Conservation (phyloP, 1,140 invertebrate species). For the Formica selysi region DNA sequence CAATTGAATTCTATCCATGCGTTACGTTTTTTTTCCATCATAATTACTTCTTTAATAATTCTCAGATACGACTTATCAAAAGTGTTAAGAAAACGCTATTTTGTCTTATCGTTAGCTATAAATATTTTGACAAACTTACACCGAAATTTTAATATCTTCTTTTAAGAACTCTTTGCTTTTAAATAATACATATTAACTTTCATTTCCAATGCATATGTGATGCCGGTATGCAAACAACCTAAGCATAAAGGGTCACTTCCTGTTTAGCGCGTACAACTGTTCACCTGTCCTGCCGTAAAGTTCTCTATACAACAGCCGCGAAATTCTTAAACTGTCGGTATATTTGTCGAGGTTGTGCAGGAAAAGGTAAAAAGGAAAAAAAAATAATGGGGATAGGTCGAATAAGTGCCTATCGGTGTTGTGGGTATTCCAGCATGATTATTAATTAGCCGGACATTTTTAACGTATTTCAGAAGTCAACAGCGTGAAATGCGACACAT, state of each 20-base stretch:
- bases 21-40: background rate
- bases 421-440: constrained; percentile 69
- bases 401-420: constrained; percentile 71
- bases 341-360: constrained; percentile 28
- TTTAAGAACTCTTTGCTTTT: background rate
- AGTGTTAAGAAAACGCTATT: background rate
- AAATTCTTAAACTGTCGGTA: constrained; percentile 47
- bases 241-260: constrained; percentile 59
- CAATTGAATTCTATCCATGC: background rate
- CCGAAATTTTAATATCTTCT: background rate
- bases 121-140: background rate
- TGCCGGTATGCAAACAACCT: constrained; percentile 31
- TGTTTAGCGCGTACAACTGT: constrained; percentile 55
- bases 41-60: background rate
- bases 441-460: constrained; percentile 75
- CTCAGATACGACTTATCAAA: background rate
- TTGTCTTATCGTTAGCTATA: background rate
- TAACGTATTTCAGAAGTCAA: constrained; percentile 69
- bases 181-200: constrained; percentile 10
- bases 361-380: constrained; percentile 17
- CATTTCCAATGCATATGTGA: constrained; percentile 14
- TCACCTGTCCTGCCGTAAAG: constrained; percentile 64
- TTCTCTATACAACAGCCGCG: constrained; percentile 20
- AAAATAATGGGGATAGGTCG: constrained; percentile 21
- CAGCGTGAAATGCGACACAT: constrained; percentile 73